These are phyloP conservation scores for Diloba caeruleocephala DNA, from an alignment of 2,888 invertebrate species.

Conservation along the genomic window DNA sequence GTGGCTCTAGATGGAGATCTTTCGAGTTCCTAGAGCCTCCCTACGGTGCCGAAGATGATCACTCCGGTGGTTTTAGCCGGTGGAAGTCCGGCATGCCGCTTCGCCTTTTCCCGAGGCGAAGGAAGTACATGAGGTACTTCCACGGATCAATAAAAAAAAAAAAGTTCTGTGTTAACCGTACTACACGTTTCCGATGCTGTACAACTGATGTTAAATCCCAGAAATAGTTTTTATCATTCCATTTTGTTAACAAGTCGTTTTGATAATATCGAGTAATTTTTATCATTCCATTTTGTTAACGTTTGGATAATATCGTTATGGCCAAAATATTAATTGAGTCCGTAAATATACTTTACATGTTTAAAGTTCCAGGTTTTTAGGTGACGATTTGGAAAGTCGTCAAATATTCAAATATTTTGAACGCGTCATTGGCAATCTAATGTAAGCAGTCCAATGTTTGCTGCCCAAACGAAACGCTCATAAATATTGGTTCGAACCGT, in stretches of 20 bases:
- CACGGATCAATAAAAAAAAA: no score
- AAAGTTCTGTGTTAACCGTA: conserved; percentile 39
- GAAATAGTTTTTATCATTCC: conserved; percentile 9
- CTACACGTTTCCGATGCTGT: conserved; percentile 30
- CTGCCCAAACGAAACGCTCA: conserved; percentile 14
- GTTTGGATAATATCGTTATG: background rate
- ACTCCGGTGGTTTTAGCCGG: no score
- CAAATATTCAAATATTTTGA: conserved; percentile 29
- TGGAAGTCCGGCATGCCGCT: no score
- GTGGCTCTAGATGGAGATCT: no score
- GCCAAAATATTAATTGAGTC: background rate
- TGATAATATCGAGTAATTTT: conserved; percentile 7
- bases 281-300: conserved; percentile 14
- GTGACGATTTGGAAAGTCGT: conserved; percentile 35
- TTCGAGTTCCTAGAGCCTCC: no score
- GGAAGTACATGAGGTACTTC: no score
- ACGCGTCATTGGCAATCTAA: conserved; percentile 34
- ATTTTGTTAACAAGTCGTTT: conserved; percentile 10
- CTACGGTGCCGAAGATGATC: no score
- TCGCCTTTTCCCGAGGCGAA: no score
- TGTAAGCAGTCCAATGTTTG: conserved; percentile 24
- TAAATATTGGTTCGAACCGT: conserved; percentile 32
- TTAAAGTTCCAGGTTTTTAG: conserved; percentile 9
- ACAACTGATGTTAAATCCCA: conserved; percentile 3
- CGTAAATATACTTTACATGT: background rate